Evolutionary conservation across 2,888 invertebrate species (phyloP), one percentile per base, ranked within the genome.

Genomic region (Pharmacophagus antenor): DNA sequence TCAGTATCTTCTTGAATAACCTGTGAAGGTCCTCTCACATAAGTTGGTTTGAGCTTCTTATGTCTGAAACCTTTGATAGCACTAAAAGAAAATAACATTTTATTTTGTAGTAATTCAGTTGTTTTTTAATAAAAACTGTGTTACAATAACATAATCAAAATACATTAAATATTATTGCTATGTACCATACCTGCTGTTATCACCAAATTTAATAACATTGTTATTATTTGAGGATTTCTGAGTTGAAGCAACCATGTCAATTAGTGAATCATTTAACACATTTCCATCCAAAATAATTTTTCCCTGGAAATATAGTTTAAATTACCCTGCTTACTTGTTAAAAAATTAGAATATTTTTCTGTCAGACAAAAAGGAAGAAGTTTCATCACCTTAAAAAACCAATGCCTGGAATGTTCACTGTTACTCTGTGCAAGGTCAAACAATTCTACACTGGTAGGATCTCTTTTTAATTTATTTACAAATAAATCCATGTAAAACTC

Each of bases 361-460:
- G n/a, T n/a, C n/a, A n/a, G n/a, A n/a, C n/a, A n/a, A n/a, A n/a
- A n/a, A n/a, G 10, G 12, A 31, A 31, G 10, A 31, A 15, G 46
- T 22, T 55, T 17, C 10, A 31, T 70, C 79, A 91, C 91, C 88
- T 97, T 97, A 85, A 99, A 99, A 89, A 99, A 99, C 99, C 99
- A 99, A 91, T 99, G 99, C 5, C 99, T 93, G 63, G 98, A 98
- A 84, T 99, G 99, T 81, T 99, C 99, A 82, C 98, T 98, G 81
- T 99, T 99, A 27, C 98, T 98, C 84, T 99, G 99, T 2, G 99
- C 99, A 69, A 99, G 93, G 90, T 99, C 99, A 88, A 99, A 99
- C 72, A 98, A 95, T 81, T 99, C 99, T 0, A 99, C 98, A 77
- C 97, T 98, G 0, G 99, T 99, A 20, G 99, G 99, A 87, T 99